Base-by-base conservation (phyloP, 2,888 invertebrate species). In the Agonopterix alstromeriana region DNA sequence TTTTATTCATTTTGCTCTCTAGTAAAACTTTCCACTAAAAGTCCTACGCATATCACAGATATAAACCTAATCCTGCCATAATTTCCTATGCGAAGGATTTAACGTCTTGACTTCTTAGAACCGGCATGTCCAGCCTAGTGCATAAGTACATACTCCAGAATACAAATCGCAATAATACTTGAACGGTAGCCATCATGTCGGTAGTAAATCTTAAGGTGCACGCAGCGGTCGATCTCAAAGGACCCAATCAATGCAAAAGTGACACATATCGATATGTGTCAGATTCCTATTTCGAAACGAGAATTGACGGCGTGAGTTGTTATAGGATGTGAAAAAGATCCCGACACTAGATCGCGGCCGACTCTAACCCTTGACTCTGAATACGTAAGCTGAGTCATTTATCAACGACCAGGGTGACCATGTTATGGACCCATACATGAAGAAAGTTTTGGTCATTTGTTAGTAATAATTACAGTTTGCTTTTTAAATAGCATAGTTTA, bases 331-430 rank as follows among this genome's bases (percentile, higher is more conserved):
- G 74, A 77, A 77, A 79, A 73, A 77, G 76, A 77, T 75, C 65
- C 74, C 77, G 77, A 77, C 73, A 62, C 72, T 77, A 82, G 82
- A 84, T 78, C 77, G 73, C 73, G 65, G 73, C 63, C 67, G 72
- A 68, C 67, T 80, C 80, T 79, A 82, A 84, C 83, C 81, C 78
- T 79, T 84, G 79, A 82, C 82, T 77, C 60, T 60, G 68, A 75
- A 77, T 68, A 76, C 74, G 77, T 84, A 77, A 78, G 79, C 72
- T 63, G 69, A 78, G 77, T 82, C 82, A 84, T 85, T 84, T 84
- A 84, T 85, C 81, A 81, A 79, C 67, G 67, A 61, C 54, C 59
- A 65, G 69, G 72, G 78, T 79, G 77, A 73, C 84, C 77, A 83
- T 64, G 56, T 4, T 42, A 12, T 42, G 11, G 42, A 12, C n/a